A percentile compares a stretch with the other conserved stretches of the same genome.
phyloP scores from a whole-genome alignment of 30 jellyfish, hydroid and myxozoan species.

The Calvadosia cruxmelitensis region DNA sequence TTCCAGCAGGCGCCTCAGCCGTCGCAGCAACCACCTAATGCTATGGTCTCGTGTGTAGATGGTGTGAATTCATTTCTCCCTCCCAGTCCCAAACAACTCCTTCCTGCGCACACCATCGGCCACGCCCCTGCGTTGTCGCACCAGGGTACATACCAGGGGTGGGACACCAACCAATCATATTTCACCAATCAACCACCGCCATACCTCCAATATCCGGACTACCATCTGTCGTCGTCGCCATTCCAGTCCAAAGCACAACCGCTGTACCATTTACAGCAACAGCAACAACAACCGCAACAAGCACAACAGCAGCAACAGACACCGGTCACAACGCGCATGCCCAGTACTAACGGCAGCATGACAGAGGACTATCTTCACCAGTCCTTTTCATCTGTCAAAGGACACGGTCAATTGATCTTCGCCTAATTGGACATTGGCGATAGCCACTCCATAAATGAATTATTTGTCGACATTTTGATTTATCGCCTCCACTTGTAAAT shows the following conservation, averaged over 20 bases:
- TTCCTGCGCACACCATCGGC: slow-evolving; percentile 1
- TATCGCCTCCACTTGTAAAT: too few species aligned
- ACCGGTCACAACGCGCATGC: neutral
- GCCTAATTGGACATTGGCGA: slow-evolving; percentile 36
- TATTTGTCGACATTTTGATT: too few species aligned
- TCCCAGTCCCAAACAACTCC: slow-evolving; percentile 68
- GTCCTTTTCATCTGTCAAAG: slow-evolving; percentile 34
- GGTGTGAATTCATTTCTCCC: slow-evolving; percentile 61
- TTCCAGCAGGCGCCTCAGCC: slow-evolving; percentile 71
- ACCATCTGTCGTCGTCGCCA: slow-evolving; percentile 3
- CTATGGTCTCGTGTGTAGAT: slow-evolving; percentile 60
- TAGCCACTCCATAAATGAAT: too few species aligned
- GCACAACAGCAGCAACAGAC: neutral
- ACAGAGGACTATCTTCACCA: neutral
- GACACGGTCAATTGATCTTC: slow-evolving; percentile 54
- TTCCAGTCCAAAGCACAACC: neutral
- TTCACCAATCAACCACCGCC: slow-evolving; percentile 78
- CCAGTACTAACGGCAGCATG: neutral
- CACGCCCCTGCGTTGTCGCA: slow-evolving; percentile 74
- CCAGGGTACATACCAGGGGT: slow-evolving; percentile 86
- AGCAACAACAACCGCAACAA: neutral
- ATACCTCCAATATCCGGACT: slow-evolving; percentile 78
- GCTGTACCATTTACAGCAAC: neutral
- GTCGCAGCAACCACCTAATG: slow-evolving; percentile 5
- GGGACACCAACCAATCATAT: slow-evolving; percentile 52